Evolutionary conservation across 1,140 invertebrate species (phyloP).

Genomic region (Oscheius sp.): DNA sequence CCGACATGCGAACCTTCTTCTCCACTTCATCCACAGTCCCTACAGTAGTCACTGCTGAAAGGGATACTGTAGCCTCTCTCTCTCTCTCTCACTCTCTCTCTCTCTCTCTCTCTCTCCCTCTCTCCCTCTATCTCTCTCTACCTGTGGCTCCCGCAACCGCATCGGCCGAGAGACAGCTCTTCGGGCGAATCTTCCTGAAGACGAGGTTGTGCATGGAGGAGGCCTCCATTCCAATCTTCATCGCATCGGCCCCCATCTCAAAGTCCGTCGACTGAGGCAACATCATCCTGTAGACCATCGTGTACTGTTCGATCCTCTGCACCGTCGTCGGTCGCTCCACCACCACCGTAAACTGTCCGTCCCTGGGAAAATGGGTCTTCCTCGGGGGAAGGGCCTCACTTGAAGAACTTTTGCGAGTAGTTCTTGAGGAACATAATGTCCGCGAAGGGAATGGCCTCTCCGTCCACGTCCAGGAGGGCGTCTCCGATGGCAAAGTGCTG

Average conservation of each 20-base stretch:
- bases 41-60: too few species aligned
- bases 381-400: too few species aligned
- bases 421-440: constrained; percentile 1
- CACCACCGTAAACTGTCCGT: not conserved
- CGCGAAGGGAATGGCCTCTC: not conserved
- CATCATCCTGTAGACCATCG: constrained; percentile 5
- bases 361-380: too few species aligned
- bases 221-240: not conserved
- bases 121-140: too few species aligned
- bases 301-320: not conserved
- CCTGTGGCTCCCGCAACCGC: not conserved
- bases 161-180: not conserved
- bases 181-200: not conserved
- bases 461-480: not conserved
- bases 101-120: too few species aligned
- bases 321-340: not conserved
- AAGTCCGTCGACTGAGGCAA: not conserved
- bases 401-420: not conserved
- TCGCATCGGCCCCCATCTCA: constrained; percentile 5
- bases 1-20: too few species aligned
- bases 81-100: too few species aligned
- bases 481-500: constrained; percentile 5
- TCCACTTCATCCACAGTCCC: not conserved
- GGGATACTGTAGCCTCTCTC: too few species aligned
- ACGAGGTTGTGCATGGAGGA: not conserved